phyloP scores from a whole-genome alignment of 2,888 invertebrate species.

The Oxytorus armatus region DNA sequence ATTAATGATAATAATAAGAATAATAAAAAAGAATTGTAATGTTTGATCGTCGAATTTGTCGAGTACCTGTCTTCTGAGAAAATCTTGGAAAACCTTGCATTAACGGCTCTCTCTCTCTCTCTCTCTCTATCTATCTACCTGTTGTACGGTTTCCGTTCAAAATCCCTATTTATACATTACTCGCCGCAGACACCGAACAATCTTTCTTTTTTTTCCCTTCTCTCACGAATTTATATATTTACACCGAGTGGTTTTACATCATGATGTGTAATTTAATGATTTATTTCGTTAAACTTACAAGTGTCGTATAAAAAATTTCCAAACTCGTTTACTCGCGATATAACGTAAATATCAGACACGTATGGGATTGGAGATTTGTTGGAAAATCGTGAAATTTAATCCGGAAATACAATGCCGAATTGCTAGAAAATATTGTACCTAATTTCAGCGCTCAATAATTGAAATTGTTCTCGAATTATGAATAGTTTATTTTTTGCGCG shows the following conservation, averaged over 20 bases:
- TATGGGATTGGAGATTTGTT: no score
- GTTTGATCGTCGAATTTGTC: constrained; percentile 62
- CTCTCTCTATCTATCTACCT: constrained; percentile 37
- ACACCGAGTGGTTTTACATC: constrained; percentile 26
- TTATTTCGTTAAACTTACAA: not conserved
- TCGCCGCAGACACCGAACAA: constrained; percentile 5
- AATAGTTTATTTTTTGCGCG: no score
- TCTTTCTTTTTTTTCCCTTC: constrained; percentile 37
- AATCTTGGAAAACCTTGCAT: constrained; percentile 49
- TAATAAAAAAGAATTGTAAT: constrained; percentile 39
- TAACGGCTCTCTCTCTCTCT: not conserved
- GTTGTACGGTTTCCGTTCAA: constrained; percentile 38
- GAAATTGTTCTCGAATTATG: no score
- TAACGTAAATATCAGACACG: no score
- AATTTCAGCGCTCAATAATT: no score
- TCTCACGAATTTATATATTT: constrained; percentile 27
- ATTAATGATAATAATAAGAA: constrained; percentile 22
- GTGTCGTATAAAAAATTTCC: no score
- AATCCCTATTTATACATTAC: not conserved
- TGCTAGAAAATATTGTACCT: no score
- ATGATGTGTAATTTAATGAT: constrained; percentile 27
- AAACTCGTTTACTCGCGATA: no score
- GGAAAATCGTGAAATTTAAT: no score
- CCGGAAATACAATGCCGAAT: no score
- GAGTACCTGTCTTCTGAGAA: constrained; percentile 50